Base-by-base conservation (phyloP, 2,113 vertebrate species). In the Anguilla rostrata region DNA sequence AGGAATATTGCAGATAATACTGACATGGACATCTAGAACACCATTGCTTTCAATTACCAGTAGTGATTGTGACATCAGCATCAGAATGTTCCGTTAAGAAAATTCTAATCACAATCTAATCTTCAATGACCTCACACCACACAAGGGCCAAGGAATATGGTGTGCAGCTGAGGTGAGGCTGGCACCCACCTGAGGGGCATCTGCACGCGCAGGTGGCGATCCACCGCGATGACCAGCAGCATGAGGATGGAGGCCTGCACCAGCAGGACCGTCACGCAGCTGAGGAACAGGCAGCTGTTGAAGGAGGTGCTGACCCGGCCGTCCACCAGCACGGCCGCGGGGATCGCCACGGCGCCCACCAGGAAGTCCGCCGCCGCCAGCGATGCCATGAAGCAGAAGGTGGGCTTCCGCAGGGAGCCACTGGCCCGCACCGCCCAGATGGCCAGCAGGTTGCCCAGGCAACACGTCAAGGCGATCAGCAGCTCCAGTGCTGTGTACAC, bases 311-410 rank as follows among this genome's bases (percentile, higher is more conserved):
- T 0, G 75, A 97, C 8, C 0, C 80, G 78, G 83, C 95, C 90
- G 7, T 94, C 95, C 89, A 97, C 88, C 79, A 96, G 16, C 2
- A 98, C 16, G 2, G 97, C 95, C 90, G 97, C 12, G 0, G 97
- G 98, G 15, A 96, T 90, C 6, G 96, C 96, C 34, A 98, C 86
- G 0, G 92, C 12, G 12, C 97, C 97, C 0, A 98, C 96, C 0
- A 96, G 86, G 0, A 96, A 90, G 84, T 98, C 97, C 0, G 97
- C 97, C 91, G 96, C 92, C 0, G 97, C 97, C 90, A 98, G 93
- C 3, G 96, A 98, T 0, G 92, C 89, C 0, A 99, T 95, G 60
- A 98, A 96, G 78, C 94, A 94, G 90, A 96, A 95, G 0, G 97
- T 97, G 0, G 94, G 93, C 87, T 95, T 95, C 5, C 88, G 93